Percentiles rank a stretch among this genome's conserved stretches.
These are phyloP conservation scores for Kryptopterus vitreolus DNA, from an alignment of 2,797 vertebrate species.

Conservation along the genomic window DNA sequence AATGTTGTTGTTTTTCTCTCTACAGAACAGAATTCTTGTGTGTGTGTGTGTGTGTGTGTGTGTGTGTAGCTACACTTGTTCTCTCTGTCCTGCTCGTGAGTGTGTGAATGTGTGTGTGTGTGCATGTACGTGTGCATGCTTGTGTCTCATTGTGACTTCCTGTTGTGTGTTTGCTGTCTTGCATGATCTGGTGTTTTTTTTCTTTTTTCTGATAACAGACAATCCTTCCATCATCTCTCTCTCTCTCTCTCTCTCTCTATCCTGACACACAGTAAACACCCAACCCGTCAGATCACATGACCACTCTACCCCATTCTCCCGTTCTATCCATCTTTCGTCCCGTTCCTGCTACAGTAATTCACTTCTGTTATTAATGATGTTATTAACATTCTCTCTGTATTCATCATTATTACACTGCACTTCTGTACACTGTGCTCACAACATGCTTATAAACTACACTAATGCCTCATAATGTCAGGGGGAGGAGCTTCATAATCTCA, in stretches of 20 bases:
- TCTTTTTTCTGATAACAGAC: constrained; percentile 43
- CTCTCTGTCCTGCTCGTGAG: background rate
- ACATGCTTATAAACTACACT: background rate
- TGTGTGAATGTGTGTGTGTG: background rate
- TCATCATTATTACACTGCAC: constrained; percentile 11
- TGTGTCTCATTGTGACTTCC: background rate
- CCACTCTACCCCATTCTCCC: too few relatives aligned
- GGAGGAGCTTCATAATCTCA: background rate
- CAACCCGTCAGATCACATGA: constrained; percentile 77
- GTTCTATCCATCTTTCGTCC: constrained; percentile 82
- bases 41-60: background rate
- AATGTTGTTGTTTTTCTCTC: constrained; percentile 21
- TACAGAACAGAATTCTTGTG: background rate
- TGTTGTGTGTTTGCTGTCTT: constrained; percentile 21
- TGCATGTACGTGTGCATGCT: background rate
- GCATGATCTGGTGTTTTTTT: constrained; percentile 25
- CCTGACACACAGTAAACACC: constrained; percentile 78
- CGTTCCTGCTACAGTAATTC: constrained; percentile 78
- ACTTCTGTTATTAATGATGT: background rate
- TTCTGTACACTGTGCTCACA: background rate
- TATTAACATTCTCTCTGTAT: background rate
- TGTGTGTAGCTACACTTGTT: background rate
- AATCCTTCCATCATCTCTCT: constrained; percentile 34
- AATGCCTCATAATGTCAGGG: constrained; percentile 9
- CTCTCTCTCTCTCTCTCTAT: constrained; percentile 65